Evolutionary conservation across 2,888 invertebrate species (phyloP), one percentile per base, ranked within the genome.

Genomic region (Phaonia tiefii): DNA sequence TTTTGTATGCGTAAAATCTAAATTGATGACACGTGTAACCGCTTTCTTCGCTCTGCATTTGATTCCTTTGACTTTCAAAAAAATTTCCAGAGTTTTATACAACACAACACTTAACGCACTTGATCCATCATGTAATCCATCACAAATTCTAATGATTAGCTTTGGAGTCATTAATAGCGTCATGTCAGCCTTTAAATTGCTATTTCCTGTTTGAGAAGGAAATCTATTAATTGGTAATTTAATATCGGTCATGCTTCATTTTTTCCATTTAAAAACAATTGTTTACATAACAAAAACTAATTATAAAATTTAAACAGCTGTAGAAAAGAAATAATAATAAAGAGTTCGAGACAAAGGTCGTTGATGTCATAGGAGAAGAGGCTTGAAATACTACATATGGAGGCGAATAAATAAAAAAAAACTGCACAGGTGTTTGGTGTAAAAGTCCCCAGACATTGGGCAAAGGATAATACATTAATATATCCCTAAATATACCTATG

Each of bases 401-500:
- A 15, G 7, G 20, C 1, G 49, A 49, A 49, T 20, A 13, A 13
- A 15, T 15, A 51, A 54, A 44, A 39, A 39, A 15, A n/a, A 67
- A 66, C 67, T 31, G 39, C 54, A 42, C 69, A 69, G 69, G 69
- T 69, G 69, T 69, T 46, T 39, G 39, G 20, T 11, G 22, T 39
- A 20, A 20, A n/a, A 54, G 15, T 69, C 69, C 69, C 69, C 15
- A 42, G 69, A 56, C 69, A 15, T 1, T 31, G 60, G 31, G 26
- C n/a, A 31, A 31, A 31, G 4, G 31, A 3, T 5, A 31, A 31
- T 8, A 31, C 31, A 31, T 31, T 31, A 31, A 31, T 31, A 31
- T 31, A 31, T 5, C 31, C 22, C 1, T 56, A 26, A 54, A 20
- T 11, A 22, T 22, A 11, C 11, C 22, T 17, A 26, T 56, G 56